Conservation (phyloP, 2,888 invertebrate genomes). For the Cyaniris semiargus region DNA sequence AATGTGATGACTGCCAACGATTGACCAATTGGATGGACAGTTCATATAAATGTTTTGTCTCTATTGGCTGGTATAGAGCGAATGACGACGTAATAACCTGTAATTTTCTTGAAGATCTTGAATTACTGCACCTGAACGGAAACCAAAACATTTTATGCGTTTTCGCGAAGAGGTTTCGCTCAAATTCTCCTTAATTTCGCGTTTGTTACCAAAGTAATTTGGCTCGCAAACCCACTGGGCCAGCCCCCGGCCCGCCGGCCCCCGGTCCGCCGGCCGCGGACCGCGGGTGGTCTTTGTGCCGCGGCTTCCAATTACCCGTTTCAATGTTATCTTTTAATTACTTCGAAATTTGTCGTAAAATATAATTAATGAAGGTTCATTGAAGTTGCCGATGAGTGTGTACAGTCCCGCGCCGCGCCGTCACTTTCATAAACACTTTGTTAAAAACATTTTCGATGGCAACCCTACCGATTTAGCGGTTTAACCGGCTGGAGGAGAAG, state of each 20-base stretch:
- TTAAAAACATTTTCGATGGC: neutral
- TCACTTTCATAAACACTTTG: neutral
- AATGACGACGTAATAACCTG: no score
- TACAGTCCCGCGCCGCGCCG: neutral
- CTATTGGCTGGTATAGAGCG: no score
- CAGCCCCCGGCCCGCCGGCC: neutral
- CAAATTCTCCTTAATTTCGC: neutral
- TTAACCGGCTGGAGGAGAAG: no score
- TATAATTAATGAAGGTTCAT: neutral
- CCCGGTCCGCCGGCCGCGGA: neutral
- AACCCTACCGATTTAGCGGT: no score
- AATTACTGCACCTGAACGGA: no score
- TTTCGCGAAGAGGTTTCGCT: neutral
- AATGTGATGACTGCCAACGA: no score
- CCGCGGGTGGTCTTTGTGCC: conserved; percentile 2
- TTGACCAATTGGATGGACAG: no score
- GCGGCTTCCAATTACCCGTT: conserved; percentile 10
- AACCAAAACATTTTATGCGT: neutral
- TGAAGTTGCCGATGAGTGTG: neutral
- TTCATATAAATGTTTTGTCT: no score
- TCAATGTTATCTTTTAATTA: conserved; percentile 17
- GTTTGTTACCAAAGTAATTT: neutral
- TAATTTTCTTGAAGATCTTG: no score
- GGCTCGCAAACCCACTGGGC: neutral
- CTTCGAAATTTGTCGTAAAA: conserved; percentile 7